Evolutionary conservation across 2,113 vertebrate genomes (phyloP).

Genomic region (Scopus umbretta): DNA sequence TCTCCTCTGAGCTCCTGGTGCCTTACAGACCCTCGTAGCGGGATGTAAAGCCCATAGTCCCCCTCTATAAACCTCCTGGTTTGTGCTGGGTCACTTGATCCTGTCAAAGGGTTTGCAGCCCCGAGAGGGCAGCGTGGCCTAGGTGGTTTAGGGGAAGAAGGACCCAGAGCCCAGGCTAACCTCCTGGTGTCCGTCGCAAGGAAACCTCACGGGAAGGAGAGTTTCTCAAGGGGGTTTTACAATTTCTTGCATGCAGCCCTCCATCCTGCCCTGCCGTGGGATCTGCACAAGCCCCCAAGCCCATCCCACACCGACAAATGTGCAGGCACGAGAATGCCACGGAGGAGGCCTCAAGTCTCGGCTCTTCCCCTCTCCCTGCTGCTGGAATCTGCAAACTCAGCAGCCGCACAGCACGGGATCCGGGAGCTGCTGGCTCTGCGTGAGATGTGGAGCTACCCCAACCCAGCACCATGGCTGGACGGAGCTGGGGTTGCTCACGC

Average conservation of each 20-base stretch:
- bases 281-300: neutral
- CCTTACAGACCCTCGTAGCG: neutral
- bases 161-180: no score
- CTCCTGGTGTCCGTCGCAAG: neutral
- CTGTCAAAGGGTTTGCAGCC: neutral
- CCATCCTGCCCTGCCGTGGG: rapidly evolving
- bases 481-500: neutral
- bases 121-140: neutral
- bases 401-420: neutral
- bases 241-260: neutral
- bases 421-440: neutral
- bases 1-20: neutral
- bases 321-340: rapidly evolving
- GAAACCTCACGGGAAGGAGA: no score
- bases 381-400: neutral
- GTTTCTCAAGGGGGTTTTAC: neutral
- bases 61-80: neutral
- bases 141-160: neutral
- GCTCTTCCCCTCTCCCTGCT: neutral
- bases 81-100: neutral
- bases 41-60: rapidly evolving
- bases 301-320: rapidly evolving
- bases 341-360: neutral
- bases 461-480: neutral
- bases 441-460: neutral